Evolutionary conservation across 23 tunicate species (phyloP), one percentile per base, ranked within the genome.

Genomic region (Diplosoma virens): DNA sequence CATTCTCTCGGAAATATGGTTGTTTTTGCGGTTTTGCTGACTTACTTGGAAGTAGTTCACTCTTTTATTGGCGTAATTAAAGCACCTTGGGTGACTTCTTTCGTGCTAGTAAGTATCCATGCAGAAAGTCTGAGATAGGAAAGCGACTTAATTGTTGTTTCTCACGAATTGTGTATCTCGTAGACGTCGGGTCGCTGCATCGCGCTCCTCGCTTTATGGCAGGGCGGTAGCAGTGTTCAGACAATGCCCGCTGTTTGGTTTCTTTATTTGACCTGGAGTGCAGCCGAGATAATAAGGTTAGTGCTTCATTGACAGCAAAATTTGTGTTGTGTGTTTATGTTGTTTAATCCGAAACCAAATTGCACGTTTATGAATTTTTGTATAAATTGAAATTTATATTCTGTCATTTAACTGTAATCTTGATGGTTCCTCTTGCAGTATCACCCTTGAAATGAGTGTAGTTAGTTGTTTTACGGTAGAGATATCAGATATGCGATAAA

Each of bases 11-110:
- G 85, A 29, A 53, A 58, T 24, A n/a, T 56, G 68, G 93, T 86
- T 25, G 45, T 30, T n/a, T 79, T 79, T 61, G 81, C 85, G 30
- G 93, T 86, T 1, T 25, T 55, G 34, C 75, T 86, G 14, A 73
- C 85, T 1, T 86, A 54, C 30, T 29, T 86, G 69, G 93, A 86
- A 74, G 77, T 71, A 0, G 66, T 86, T 11, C 85, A 86, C 73
- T 37, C 85, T 1, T 20, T 71, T 4, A 16, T 75, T 7, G 85
- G 85, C 5, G 3, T 79, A 25, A 79, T 79, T 6, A 80, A 86
- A 66, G 35, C 85, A 6, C 56, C 83, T 29, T 79, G 85, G 85
- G 2, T 71, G 3, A 32, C 48, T 17, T 68, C 93, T 2, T 73
- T 79, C 17, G 27, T 86, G 63, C 93, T 79, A 75, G 84, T 81